Evolutionary conservation across 1,140 invertebrate genomes (phyloP).

Genomic region (Ctenoplectra terminalis): DNA sequence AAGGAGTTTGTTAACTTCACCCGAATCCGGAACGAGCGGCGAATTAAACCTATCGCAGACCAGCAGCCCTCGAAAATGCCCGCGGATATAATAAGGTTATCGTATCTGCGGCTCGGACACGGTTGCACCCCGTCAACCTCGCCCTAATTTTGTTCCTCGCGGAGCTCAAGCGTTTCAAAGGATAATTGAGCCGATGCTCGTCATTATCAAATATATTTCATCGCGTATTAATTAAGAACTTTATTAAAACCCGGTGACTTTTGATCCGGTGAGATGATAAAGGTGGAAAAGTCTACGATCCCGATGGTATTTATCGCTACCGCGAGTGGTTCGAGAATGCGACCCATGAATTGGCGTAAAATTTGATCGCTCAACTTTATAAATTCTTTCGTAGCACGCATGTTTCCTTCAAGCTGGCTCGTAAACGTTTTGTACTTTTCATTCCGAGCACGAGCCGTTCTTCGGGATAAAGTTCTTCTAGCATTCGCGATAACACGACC

Average conservation of each 20-base stretch:
- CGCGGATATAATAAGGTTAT: conserved; percentile 15
- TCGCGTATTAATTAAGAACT: background rate
- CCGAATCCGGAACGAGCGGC: conserved; percentile 9
- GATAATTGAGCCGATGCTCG: too few relatives aligned
- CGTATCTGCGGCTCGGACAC: background rate
- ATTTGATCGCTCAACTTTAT: conserved; percentile 6
- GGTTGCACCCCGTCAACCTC: background rate
- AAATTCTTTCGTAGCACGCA: background rate
- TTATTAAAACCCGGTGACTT: background rate
- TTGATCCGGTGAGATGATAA: too few relatives aligned
- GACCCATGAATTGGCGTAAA: background rate
- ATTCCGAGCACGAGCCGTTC: conserved; percentile 5
- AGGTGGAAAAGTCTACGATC: too few relatives aligned
- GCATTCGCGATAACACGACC: background rate
- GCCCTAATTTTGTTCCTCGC: too few relatives aligned
- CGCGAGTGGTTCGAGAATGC: too few relatives aligned
- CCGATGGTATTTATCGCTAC: too few relatives aligned
- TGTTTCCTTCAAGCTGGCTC: background rate
- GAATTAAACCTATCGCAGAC: conserved; percentile 39
- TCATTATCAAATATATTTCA: background rate
- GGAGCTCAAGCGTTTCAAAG: background rate
- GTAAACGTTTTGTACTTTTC: conserved; percentile 7
- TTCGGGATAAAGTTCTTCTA: conserved; percentile 1
- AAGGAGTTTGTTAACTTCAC: conserved; percentile 54
- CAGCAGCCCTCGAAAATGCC: conserved; percentile 13